Evolutionary conservation across 1,140 invertebrate species (phyloP).

Genomic region (Meloidogyne chitwoodi): DNA sequence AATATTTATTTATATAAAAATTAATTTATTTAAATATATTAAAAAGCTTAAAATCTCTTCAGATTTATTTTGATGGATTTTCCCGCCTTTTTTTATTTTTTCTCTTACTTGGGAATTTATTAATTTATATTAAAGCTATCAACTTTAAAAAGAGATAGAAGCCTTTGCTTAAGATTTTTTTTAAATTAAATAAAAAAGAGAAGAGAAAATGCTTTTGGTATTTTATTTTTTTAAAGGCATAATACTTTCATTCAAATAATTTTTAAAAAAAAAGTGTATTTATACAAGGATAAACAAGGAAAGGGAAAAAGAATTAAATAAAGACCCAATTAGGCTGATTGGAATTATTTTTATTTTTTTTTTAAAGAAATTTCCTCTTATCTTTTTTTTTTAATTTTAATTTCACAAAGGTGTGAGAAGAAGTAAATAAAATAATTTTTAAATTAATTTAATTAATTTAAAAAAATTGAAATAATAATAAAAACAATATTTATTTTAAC

Average conservation of each 20-base stretch:
- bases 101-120: too few species aligned
- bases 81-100: not conserved
- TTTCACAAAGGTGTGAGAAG: too few species aligned
- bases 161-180: not conserved
- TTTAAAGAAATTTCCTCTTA: too few species aligned
- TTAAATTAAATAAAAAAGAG: not conserved
- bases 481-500: too few species aligned
- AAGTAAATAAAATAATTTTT: too few species aligned
- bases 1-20: constrained; percentile 2
- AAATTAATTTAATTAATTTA: too few species aligned
- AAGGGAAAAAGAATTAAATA: not conserved
- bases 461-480: too few species aligned
- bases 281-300: not conserved
- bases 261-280: not conserved
- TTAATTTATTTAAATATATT: constrained; percentile 1
- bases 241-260: not conserved
- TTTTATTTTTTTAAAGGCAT: not conserved
- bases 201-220: not conserved
- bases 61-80: not conserved
- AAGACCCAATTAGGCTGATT: not conserved
- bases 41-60: not conserved
- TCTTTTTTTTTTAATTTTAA: too few species aligned
- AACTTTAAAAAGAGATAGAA: not conserved
- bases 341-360: not conserved
- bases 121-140: not conserved